Base-by-base conservation (phyloP, 2,888 invertebrate species). In the Cephus pygmeus region DNA sequence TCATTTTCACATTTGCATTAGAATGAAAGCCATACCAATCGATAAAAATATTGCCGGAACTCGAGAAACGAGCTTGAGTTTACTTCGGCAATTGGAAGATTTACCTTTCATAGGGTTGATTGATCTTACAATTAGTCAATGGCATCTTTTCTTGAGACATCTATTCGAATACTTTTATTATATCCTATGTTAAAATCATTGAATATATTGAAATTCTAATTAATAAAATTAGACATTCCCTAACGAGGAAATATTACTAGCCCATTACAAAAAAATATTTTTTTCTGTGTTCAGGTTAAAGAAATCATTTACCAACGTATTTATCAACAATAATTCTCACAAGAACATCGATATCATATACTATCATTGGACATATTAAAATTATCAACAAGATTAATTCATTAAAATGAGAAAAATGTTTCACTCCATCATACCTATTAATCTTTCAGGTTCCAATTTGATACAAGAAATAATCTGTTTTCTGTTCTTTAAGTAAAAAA, bases 1-100 rank as follows among this genome's bases (percentile, higher is more conserved):
- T 83, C 80, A 79, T 78, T 80, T 73, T 81, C 75, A 76, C 80
- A 76, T 80, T 81, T 79, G 77, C 81, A 79, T 81, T 79, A 78
- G 75, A 69, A 79, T 34, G 76, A 76, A 74, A 73, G 68, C 35
- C 76, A 73, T 69, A 34, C 69, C 69, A 79, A 82, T 81, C 79
- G 78, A 82, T 81, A 82, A 78, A 76, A 81, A 77, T 77, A 79
- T 82, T 23, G 56, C 56, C 75, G 73, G 79, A 73, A 73, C 12
- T 74, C 23, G 33, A 74, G 31, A n/a, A 71, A 71, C 56, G 23
- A 23, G 56, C 56, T 15, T 56, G 23, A 23, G 56, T 9, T 15
- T 23, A 56, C 56, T 56, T 56, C 15, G 23, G 56, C 56, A 56
- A 35, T 35, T 35, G 35, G 6, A 15, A 23, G 9, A 56, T 56